Percentiles rank a stretch among this genome's conserved stretches.
phyloP scores from a whole-genome alignment of 1,140 invertebrate species.

The Cotesia typhae region DNA sequence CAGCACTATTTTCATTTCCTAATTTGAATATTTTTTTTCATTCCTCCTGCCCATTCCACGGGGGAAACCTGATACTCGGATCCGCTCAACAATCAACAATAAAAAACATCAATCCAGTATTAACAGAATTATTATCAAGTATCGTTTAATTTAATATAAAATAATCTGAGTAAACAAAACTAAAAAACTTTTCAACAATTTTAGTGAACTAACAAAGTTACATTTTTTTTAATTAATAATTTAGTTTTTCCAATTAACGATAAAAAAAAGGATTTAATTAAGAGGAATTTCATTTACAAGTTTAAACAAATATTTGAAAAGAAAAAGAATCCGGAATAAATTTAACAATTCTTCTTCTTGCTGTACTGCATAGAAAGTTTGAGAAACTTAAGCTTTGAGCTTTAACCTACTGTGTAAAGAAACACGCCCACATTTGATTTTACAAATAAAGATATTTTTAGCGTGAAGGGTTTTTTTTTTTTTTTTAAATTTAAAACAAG shows the following conservation, averaged over 20 bases:
- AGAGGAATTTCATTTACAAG: too few species aligned
- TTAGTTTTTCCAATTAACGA: neutral
- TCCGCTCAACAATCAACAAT: conserved; percentile 31
- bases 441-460: too few species aligned
- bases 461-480: neutral
- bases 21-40: conserved; percentile 39
- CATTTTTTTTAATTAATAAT: neutral
- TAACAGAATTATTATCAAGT: conserved; percentile 27
- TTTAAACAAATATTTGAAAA: neutral
- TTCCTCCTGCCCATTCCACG: conserved; percentile 26
- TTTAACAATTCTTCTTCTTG: neutral
- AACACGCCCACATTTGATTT: too few species aligned
- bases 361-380: too few species aligned
- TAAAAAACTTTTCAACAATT: neutral
- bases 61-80: conserved; percentile 38
- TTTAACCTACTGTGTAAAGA: too few species aligned
- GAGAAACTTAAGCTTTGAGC: too few species aligned
- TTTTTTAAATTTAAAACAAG: neutral
- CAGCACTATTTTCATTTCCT: conserved; percentile 27
- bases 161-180: too few species aligned
- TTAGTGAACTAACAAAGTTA: conserved; percentile 27
- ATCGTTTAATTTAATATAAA: neutral
- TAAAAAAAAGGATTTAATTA: too few species aligned
- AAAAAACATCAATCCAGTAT: conserved; percentile 24
- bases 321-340: too few species aligned